Base-by-base conservation (phyloP, 2,888 invertebrate species). In the Phalera bucephala region DNA sequence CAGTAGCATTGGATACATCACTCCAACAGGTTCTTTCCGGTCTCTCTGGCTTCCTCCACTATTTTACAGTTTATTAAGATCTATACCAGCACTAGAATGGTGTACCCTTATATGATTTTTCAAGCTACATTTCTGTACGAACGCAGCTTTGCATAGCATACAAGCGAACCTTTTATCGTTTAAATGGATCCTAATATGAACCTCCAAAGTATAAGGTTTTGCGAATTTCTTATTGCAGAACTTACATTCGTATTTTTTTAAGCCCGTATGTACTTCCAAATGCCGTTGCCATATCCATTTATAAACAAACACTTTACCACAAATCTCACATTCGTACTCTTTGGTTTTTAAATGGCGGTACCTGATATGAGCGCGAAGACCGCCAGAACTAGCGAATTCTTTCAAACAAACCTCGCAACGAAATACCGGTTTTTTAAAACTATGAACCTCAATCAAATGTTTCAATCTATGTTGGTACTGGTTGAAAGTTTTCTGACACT, bases 201-300 rank as follows among this genome's bases (percentile, higher is more conserved):
- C 60, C 1, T 41, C 56, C 20, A 72, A 41, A 2, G 67, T 64
- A 35, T 67, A 62, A 7, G 46, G 38, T 10, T 65, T 64, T 0
- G 56, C 55, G 32, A 64, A 76, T 7, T 47, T 57, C 33, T 84
- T 86, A 11, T 66, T 57, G 43, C 88, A 88, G 0, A 79, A 49
- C 13, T 72, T 64, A 41, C 88, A 89, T 38, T 75, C 67, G 28
- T 70, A 86, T 7, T 79, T 77, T 46, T 78, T 83, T 2, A 64
- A 68, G 0, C 71, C 59, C 0, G 56, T 40, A 26, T 57, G 56
- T 0, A 55, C 60, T 10, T 43, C 37, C 2, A 52, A 17, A 39
- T 56, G 56, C n/a, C 49, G 26, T 14, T 45, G 41, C 42, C 51
- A 45, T 17, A 42, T 47, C 56, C 51, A 53, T 33, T 53, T 56